Conservation (phyloP, 64 coral and sea anemone species). For the Stichodactyla mertensii region DNA sequence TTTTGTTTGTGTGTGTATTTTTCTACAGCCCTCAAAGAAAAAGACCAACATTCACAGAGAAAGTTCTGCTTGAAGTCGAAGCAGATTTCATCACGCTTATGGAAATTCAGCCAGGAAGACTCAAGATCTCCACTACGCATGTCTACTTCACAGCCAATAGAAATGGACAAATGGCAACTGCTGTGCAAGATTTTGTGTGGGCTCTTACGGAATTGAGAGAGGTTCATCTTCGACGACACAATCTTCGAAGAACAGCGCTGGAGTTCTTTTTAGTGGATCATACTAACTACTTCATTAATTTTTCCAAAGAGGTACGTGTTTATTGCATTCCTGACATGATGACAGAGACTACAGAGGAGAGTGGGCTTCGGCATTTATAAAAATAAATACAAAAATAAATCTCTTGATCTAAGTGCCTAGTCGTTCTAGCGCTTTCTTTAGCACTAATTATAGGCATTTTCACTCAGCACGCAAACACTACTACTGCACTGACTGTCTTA, state of each 20-base stretch:
- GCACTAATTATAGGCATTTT: too few relatives aligned
- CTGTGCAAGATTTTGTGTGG: constrained; percentile 74
- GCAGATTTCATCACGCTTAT: constrained; percentile 89
- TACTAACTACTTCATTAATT: constrained; percentile 98
- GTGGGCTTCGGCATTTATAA: too few relatives aligned
- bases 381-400: too few relatives aligned
- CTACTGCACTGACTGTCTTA: too few relatives aligned
- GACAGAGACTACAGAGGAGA: too few relatives aligned
- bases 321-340: background rate
- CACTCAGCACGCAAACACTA: too few relatives aligned
- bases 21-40: constrained; percentile 16
- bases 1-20: background rate
- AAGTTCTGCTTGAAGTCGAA: constrained; percentile 24
- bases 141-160: constrained; percentile 72
- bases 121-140: constrained; percentile 71
- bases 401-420: too few relatives aligned
- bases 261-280: constrained; percentile 96
- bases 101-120: constrained; percentile 71
- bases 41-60: constrained; percentile 36
- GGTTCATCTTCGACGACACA: constrained; percentile 83
- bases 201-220: constrained; percentile 79
- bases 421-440: too few relatives aligned
- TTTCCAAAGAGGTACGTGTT: constrained; percentile 70
- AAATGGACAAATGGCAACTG: constrained; percentile 24
- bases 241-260: constrained; percentile 82